Evolutionary conservation across 1,140 invertebrate species (phyloP), one percentile per base, ranked within the genome.

Genomic region (Anastatus disparis): DNA sequence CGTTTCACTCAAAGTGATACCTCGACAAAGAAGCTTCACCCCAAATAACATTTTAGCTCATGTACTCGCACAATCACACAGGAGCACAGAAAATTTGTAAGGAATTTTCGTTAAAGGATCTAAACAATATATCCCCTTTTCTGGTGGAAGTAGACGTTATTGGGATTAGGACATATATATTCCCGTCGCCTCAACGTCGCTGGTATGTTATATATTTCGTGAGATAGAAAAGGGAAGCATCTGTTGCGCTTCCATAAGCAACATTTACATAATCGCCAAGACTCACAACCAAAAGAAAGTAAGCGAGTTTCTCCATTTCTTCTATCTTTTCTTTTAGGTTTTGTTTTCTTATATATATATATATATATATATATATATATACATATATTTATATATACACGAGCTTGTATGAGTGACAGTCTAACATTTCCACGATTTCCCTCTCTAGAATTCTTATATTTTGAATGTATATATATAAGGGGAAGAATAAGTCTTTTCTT

Each of bases 201-300:
- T 31, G 24, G 42, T 26, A 17, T 3, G 24, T 8, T 48, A 26
- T 8, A 61, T 15, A 4, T 27, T 12, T 17, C 27, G 48, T 9
- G 48, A 10, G 35, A 52, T n/a, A 71, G 59, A 52, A 50, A 35
- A 52, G 75, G 72, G 72, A 82, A 79, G 81, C 83, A 84, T 84
- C 82, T 84, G 83, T 84, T 84, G 83, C 83, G 81, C 81, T 77
- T 83, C 81, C 80, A 76, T 79, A 79, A 82, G 78, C 80, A 83
- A 80, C 80, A 84, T 84, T 84, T 84, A 79, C 83, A 84, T 84
- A 84, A 84, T 84, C 82, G 82, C 76, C 71, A 50, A 71, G 74
- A 35, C 62, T 72, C 73, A 67, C 76, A 66, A n/a, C n/a, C n/a
- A n/a, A n/a, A n/a, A n/a, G n/a, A n/a, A n/a, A n/a, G n/a, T n/a